A percentile compares a stretch with the other conserved stretches of the same genome.
Conservation (phyloP, 2,888 invertebrate species). For the Brachylomia viminalis region DNA sequence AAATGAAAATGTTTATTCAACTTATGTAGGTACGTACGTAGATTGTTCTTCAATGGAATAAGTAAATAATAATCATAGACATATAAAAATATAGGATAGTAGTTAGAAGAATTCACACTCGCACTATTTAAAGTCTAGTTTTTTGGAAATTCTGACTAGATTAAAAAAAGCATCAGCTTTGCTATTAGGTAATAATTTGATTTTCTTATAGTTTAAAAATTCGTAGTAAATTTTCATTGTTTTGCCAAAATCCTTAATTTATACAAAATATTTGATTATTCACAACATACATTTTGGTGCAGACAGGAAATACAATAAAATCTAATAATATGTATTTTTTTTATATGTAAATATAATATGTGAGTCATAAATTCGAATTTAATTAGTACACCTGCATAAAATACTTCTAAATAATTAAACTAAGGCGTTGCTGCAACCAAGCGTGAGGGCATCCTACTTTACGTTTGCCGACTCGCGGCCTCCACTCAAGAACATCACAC, state of each 20-base stretch:
- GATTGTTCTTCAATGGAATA: background rate
- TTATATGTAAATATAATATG: conserved; percentile 16
- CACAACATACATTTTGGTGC: conserved; percentile 31
- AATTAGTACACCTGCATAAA: background rate
- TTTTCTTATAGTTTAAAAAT: conserved; percentile 33
- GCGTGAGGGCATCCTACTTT: too few species aligned
- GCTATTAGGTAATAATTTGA: background rate
- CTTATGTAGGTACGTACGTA: background rate
- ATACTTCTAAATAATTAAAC: background rate
- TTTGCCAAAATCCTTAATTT: conserved; percentile 56
- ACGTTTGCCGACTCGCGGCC: too few species aligned
- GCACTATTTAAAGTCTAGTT: conserved; percentile 10
- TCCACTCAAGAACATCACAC: too few species aligned
- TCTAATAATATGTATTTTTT: conserved; percentile 29
- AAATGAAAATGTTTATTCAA: background rate
- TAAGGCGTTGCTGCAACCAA: background rate
- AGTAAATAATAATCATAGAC: background rate
- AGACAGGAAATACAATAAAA: conserved; percentile 18
- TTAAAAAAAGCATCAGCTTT: conserved; percentile 23
- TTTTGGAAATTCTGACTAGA: conserved; percentile 54
- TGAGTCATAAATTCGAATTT: background rate
- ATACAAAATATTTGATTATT: conserved; percentile 18
- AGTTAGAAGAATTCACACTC: conserved; percentile 33
- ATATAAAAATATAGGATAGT: conserved; percentile 14
- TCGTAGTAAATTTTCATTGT: conserved; percentile 64